These are phyloP conservation scores for Trachelipus rathkii DNA, from an alignment of 1,140 invertebrate species.

Conservation along the genomic window DNA sequence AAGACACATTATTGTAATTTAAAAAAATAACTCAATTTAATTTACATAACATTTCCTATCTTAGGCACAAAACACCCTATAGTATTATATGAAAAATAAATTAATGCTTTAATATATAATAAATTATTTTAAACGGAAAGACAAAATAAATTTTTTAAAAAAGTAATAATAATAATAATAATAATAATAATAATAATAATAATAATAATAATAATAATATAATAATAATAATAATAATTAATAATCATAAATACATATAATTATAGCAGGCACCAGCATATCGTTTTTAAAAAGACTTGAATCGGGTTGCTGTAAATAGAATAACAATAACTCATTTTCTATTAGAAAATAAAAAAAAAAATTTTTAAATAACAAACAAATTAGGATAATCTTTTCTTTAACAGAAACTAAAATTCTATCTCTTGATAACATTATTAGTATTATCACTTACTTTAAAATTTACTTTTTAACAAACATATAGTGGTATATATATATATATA, in stretches of 20 bases:
- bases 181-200: not conserved
- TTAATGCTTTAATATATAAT: not conserved
- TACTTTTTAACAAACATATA: conserved; percentile 13
- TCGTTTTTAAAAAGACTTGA: not conserved
- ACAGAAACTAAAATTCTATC: not conserved
- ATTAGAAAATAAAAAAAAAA: no score
- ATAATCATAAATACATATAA: no score
- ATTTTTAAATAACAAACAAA: not conserved
- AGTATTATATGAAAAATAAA: conserved; percentile 1
- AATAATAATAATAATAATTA: no score
- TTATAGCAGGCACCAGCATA: not conserved
- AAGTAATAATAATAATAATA: no score
- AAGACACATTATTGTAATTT: conserved; percentile 3
- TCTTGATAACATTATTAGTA: conserved; percentile 3
- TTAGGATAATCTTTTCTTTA: not conserved
- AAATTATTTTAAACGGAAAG: not conserved
- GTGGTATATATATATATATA: no score
- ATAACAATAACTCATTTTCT: conserved; percentile 1
- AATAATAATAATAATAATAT: no score
- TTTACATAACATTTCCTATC: not conserved
- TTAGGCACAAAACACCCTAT: conserved; percentile 12
- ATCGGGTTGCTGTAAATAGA: not conserved
- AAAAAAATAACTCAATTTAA: conserved; percentile 3
- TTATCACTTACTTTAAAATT: conserved; percentile 5
- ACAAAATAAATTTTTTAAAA: not conserved